A percentile compares a stretch with the other conserved stretches of the same genome.
phyloP scores from a whole-genome alignment of 2,888 invertebrate species.

The Mythimna impura region DNA sequence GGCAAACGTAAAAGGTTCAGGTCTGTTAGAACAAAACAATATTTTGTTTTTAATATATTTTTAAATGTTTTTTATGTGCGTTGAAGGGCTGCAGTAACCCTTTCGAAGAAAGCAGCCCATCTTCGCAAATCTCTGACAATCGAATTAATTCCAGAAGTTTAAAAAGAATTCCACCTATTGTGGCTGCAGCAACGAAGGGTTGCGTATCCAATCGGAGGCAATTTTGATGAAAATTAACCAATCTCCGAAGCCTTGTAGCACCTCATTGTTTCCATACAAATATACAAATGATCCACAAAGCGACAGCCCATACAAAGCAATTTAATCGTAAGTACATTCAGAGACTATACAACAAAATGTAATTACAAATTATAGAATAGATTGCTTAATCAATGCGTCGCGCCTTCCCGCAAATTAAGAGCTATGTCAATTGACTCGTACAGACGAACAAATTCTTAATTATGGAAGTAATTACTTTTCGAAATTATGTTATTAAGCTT shows the following conservation, averaged over 20 bases:
- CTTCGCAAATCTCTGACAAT: not conserved
- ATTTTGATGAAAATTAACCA: conserved; percentile 11
- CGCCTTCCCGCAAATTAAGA: conserved; percentile 70
- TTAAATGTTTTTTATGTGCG: too few relatives aligned
- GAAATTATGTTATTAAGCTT: conserved; percentile 80
- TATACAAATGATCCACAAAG: conserved; percentile 39
- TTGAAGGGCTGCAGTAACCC: too few relatives aligned
- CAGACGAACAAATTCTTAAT: conserved; percentile 60
- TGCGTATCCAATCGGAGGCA: not conserved
- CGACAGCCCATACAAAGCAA: conserved; percentile 29
- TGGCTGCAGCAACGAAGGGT: not conserved
- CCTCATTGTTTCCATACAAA: conserved; percentile 41
- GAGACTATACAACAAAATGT: conserved; percentile 49
- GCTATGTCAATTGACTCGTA: conserved; percentile 66
- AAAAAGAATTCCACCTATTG: not conserved
- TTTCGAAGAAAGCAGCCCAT: too few relatives aligned
- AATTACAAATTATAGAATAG: conserved; percentile 66
- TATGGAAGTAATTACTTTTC: conserved; percentile 79
- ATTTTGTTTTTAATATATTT: too few relatives aligned
- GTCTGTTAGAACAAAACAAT: too few relatives aligned
- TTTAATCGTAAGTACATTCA: conserved; percentile 38
- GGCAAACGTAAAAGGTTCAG: conserved; percentile 1
- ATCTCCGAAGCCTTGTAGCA: conserved; percentile 15
- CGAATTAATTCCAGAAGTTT: not conserved
- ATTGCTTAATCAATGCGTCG: conserved; percentile 69